A percentile compares a stretch with the other conserved stretches of the same genome.
phyloP scores from a whole-genome alignment of 2,113 vertebrate species.

The Pelecanoides urinatrix region DNA sequence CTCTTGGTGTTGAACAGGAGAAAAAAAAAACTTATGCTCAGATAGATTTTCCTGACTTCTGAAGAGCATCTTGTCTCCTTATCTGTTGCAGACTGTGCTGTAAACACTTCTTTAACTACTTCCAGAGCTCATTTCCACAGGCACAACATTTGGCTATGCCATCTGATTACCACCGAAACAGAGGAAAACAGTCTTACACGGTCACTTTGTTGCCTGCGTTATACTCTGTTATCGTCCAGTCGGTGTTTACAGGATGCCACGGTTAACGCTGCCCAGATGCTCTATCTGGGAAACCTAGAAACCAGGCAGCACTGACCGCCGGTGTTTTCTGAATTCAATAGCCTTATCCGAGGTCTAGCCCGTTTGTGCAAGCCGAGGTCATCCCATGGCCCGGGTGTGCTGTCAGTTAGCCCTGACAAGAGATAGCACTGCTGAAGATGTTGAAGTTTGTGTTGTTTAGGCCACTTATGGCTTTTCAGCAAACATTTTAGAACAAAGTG shows the following conservation, averaged over 20 bases:
- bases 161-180: not conserved
- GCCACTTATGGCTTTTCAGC: not conserved
- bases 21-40: not conserved
- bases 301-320: not conserved
- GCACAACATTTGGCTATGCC: slow-evolving; percentile 13
- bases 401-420: slow-evolving; percentile 6
- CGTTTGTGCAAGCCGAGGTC: not conserved
- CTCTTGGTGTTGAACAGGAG: not conserved
- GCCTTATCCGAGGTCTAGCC: not conserved
- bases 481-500: not conserved
- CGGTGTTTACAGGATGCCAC: slow-evolving; percentile 56
- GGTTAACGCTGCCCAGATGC: slow-evolving; percentile 64
- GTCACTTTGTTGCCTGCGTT: not conserved
- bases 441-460: not conserved
- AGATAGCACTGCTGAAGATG: not conserved
- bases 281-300: slow-evolving; percentile 32
- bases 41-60: not conserved
- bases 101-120: slow-evolving; percentile 61
- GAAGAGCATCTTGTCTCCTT: slow-evolving; percentile 50
- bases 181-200: not conserved
- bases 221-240: not conserved
- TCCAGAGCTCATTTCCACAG: slow-evolving; percentile 52
- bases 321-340: not conserved
- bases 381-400: not conserved
- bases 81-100: slow-evolving; percentile 42